These are phyloP conservation scores for Octonoba sinensis DNA, from an alignment of 2,888 invertebrate species.

Conservation along the genomic window DNA sequence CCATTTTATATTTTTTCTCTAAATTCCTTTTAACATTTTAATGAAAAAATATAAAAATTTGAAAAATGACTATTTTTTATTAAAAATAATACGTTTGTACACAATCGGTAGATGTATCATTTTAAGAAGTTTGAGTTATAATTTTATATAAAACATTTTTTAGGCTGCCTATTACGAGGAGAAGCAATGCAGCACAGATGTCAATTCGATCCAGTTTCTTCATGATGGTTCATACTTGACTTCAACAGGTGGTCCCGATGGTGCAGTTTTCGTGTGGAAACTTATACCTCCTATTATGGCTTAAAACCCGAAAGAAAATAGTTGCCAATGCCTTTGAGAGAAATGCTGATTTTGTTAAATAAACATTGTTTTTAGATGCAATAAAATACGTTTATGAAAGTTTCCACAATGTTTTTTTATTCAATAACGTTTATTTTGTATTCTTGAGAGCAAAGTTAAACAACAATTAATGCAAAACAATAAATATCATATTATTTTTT, in stretches of 20 bases:
- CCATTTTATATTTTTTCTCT: no score
- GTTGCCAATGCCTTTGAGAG: background rate
- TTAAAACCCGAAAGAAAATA: background rate
- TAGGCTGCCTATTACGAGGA: constrained; percentile 84
- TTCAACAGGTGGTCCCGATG: constrained; percentile 74
- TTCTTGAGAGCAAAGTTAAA: no score
- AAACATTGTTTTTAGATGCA: no score
- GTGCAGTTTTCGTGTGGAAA: constrained; percentile 57
- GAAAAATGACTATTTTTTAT: no score
- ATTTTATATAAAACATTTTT: constrained; percentile 11
- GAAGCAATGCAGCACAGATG: constrained; percentile 87
- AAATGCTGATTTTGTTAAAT: background rate
- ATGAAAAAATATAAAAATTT: no score
- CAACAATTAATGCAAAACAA: no score
- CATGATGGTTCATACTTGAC: constrained; percentile 88
- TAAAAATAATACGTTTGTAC: no score
- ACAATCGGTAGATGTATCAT: background rate
- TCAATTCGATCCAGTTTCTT: constrained; percentile 85
- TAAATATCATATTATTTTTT: no score
- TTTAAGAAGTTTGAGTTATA: background rate
- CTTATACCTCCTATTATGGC: constrained; percentile 2
- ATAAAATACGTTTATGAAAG: no score
- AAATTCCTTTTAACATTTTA: no score
- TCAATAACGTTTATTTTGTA: no score
- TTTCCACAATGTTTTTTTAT: no score